Evolutionary conservation across 2,113 vertebrate genomes (phyloP).

Genomic region (Heterotilapia buettikoferi): DNA sequence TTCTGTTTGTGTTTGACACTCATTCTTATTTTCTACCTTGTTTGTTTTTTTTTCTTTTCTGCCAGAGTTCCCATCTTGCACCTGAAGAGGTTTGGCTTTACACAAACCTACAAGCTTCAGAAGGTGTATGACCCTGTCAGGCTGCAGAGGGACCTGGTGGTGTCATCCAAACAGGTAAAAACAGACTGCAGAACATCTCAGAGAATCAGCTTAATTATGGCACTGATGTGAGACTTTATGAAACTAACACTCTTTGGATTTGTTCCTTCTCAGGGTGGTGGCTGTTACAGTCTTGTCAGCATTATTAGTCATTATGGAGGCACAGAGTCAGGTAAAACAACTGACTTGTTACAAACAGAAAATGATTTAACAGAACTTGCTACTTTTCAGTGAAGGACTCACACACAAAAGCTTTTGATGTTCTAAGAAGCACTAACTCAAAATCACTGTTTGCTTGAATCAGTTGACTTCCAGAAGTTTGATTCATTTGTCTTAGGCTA

Average conservation of each 20-base stretch:
- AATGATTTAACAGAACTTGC: not conserved
- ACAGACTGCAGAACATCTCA: fast-evolving
- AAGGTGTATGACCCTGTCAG: not conserved
- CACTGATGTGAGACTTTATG: not conserved
- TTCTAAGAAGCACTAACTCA: fast-evolving
- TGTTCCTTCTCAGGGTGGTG: not conserved
- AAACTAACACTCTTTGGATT: not conserved
- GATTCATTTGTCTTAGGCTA: not conserved
- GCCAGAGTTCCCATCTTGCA: not conserved
- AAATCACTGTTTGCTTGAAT: not conserved
- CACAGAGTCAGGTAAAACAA: fast-evolving
- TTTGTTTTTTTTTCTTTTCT: not conserved
- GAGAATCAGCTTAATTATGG: not conserved
- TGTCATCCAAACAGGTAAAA: not conserved
- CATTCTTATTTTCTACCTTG: not conserved
- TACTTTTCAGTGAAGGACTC: fast-evolving
- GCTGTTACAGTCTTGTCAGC: not conserved
- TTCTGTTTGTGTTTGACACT: not conserved
- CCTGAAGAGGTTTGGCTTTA: not conserved
- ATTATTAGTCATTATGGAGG: not conserved
- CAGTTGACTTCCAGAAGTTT: not conserved
- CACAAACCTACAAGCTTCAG: not conserved
- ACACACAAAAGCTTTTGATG: not conserved
- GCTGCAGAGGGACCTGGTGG: not conserved
- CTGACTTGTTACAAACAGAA: not conserved